Base-by-base conservation (phyloP, 1,140 invertebrate genomes). In the Campodea augens region DNA sequence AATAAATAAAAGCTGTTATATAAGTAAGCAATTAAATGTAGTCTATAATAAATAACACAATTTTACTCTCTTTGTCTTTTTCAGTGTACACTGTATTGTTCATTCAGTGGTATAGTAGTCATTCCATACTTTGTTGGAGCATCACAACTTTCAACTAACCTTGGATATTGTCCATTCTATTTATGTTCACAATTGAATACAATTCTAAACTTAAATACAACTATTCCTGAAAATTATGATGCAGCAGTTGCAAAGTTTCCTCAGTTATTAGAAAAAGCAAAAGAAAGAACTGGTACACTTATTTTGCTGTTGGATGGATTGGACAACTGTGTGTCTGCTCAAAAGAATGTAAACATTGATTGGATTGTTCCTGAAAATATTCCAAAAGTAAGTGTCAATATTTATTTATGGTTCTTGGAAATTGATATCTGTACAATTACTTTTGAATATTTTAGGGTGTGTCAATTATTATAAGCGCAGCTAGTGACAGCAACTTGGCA, bases 371-470 rank as follows among this genome's bases (percentile, higher is more conserved):
- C 10, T 44, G 27, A 44, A 51, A 60, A 57, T 60, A 59, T 53
- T 56, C 56, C 13, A 45, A 55, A 29, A 51, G 60, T 48, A 55
- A 59, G 20, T n/a, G n/a, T n/a, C n/a, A n/a, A 36, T 59, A 10
- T 54, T 21, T 38, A 21, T 15, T 39, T 45, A 5, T 52, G 15
- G 52, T 51, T 25, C 41, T 53, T 24, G 51, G 51, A 36, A 46
- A 48, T 45, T 52, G 51, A 0, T 49, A 53, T 25, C 50, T 47
- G n/a, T 51, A 57, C 47, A 54, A 51, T 29, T 32, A 49, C 5
- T 44, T 46, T 45, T 42, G 41, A 46, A 19, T 53, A 52, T 42
- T 42, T 62, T 13, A 51, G 38, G 23, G 51, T 60, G 12, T 55
- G 50, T 32, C 51, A 38, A 1, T 53, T 61, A 38, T 61, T 62